phyloP scores from a whole-genome alignment of 1,140 invertebrate genomes.

The Propsilocerus akamusi region DNA sequence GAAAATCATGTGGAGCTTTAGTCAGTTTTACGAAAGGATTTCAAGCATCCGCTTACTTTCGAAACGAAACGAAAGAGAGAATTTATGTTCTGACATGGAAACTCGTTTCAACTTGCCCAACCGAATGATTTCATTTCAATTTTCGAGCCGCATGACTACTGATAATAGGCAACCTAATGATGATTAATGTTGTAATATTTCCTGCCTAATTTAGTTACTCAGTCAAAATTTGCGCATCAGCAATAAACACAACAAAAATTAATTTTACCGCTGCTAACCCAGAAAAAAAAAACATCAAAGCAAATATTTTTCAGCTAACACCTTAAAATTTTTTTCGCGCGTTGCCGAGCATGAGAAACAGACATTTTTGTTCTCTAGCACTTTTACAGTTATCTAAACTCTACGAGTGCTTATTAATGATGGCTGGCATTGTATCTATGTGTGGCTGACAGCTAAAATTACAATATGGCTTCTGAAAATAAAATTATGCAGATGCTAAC shows the following conservation, averaged over 20 bases:
- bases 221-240: no score
- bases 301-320: not conserved
- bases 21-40: no score
- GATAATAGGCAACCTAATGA: not conserved
- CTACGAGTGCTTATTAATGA: not conserved
- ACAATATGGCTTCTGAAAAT: slow-evolving; percentile 1
- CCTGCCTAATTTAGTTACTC: not conserved
- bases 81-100: not conserved
- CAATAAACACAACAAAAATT: not conserved
- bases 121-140: not conserved
- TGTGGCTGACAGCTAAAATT: not conserved
- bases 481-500: slow-evolving; percentile 1
- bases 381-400: not conserved
- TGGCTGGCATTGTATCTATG: not conserved
- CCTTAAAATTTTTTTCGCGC: not conserved
- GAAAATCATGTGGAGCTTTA: no score
- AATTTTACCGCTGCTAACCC: not conserved
- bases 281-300: not conserved
- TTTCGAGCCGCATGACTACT: not conserved
- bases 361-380: no score
- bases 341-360: no score
- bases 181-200: not conserved
- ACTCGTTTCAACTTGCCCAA: not conserved
- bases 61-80: not conserved
- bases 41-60: no score